These are phyloP conservation scores for Drosophila peninsularis DNA, from an alignment of 2,888 invertebrate genomes.

Conservation along the genomic window DNA sequence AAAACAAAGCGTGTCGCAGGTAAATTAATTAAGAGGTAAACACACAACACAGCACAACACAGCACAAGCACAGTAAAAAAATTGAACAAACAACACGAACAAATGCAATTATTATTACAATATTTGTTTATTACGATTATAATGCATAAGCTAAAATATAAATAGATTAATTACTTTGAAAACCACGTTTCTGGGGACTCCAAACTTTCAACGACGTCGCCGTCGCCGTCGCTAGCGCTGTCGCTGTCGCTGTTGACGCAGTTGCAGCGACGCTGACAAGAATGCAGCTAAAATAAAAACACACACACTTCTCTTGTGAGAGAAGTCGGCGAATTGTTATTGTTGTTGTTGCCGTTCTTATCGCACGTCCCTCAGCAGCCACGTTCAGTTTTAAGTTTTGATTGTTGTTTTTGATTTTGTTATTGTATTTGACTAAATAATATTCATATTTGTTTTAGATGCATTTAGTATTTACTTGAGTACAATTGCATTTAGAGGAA, in stretches of 20 bases:
- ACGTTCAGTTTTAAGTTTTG: constrained; percentile 50
- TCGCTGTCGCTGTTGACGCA: constrained; percentile 16
- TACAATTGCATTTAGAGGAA: constrained; percentile 18
- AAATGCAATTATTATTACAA: constrained; percentile 42
- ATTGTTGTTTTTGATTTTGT: constrained; percentile 16
- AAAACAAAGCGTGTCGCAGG: constrained; percentile 65
- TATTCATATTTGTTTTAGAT: constrained; percentile 18
- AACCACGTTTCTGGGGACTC: constrained; percentile 41
- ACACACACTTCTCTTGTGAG: constrained; percentile 35
- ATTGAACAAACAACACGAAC: constrained; percentile 44
- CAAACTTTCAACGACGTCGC: constrained; percentile 33
- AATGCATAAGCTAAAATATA: constrained; percentile 29
- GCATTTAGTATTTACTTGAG: constrained; percentile 22
- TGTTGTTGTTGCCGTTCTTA: constrained; percentile 54
- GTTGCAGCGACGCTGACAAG: constrained; percentile 49
- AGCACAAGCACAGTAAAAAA: constrained; percentile 36
- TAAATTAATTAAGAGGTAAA: constrained; percentile 69
- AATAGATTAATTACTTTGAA: constrained; percentile 50
- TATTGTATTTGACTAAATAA: constrained; percentile 25
- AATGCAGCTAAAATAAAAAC: constrained; percentile 45
- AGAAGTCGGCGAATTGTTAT: constrained; percentile 39
- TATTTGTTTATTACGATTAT: constrained; percentile 27
- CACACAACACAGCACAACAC: constrained; percentile 37
- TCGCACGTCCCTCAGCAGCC: constrained; percentile 65
- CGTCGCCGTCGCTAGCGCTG: constrained; percentile 13